Conservation (phyloP, 92 coral and sea anemone species). For the Actinostola sp. region DNA sequence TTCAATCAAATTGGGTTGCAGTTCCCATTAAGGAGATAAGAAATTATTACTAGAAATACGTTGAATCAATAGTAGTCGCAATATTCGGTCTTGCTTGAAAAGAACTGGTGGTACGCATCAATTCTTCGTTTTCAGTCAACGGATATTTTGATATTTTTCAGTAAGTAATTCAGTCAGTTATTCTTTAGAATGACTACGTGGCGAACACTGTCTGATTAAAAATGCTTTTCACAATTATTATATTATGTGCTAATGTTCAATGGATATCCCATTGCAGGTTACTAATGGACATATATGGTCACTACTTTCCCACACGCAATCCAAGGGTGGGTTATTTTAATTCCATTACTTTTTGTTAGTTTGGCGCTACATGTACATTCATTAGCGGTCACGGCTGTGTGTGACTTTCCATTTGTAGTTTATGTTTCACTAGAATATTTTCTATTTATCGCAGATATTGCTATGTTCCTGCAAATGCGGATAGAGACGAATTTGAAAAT, state of each 20-base stretch:
- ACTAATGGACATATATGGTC: not conserved
- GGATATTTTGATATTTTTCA: no score
- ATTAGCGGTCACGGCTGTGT: not conserved
- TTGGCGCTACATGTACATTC: not conserved
- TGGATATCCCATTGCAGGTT: not conserved
- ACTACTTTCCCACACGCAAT: not conserved
- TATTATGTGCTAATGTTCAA: not conserved
- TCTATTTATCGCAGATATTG: not conserved
- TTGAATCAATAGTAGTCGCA: not conserved
- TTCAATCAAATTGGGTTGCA: constrained; percentile 9
- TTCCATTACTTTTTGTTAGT: not conserved
- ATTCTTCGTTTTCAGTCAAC: no score
- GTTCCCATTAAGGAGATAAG: constrained; percentile 13
- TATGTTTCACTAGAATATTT: no score
- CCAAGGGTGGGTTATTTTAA: not conserved
- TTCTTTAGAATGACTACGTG: no score
- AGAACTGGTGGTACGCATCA: not conserved
- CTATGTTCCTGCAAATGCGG: constrained; percentile 10
- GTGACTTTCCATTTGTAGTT: not conserved
- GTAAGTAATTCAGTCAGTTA: no score
- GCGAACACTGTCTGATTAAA: not conserved
- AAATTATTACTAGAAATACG: not conserved
- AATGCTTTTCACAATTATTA: not conserved
- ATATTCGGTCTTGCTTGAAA: not conserved
- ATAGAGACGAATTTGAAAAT: constrained; percentile 14